Conservation (phyloP, 2,797 vertebrate species). For the Alauda arvensis region DNA sequence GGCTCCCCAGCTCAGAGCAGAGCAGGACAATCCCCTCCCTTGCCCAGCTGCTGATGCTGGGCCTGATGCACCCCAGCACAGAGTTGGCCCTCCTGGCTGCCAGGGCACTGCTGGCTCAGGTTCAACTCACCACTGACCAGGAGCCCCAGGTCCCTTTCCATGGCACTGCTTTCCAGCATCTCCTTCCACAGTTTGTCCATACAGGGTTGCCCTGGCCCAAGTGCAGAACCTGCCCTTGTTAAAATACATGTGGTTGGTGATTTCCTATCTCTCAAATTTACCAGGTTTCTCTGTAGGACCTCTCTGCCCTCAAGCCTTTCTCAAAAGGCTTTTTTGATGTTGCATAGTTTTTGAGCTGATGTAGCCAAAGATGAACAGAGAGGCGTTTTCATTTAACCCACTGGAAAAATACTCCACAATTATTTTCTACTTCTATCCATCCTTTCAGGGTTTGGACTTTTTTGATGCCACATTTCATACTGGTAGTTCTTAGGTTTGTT, state of each 20-base stretch:
- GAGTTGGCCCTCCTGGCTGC: not conserved
- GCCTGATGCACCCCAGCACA: not conserved
- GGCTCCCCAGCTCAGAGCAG: rapidly evolving
- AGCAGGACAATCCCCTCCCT: not conserved
- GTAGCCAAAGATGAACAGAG: not conserved
- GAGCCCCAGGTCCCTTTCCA: rapidly evolving
- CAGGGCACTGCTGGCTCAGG: not conserved
- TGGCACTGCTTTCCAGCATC: rapidly evolving
- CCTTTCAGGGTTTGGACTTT: not conserved
- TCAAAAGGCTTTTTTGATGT: not conserved
- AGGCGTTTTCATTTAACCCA: not conserved
- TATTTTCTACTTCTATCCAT: not conserved
- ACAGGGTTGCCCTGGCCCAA: rapidly evolving
- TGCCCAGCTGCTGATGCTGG: rapidly evolving
- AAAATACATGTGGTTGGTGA: not conserved
- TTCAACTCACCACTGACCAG: rapidly evolving
- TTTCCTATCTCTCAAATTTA: not conserved
- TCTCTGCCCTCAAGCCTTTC: not conserved
- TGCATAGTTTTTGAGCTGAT: not conserved
- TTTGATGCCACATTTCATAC: not conserved
- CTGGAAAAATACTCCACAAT: not conserved
- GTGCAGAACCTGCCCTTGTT: not conserved
- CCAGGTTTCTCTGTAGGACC: not conserved
- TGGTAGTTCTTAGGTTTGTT: not conserved
- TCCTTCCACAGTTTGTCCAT: not conserved